Base-by-base conservation (phyloP, 2,113 vertebrate genomes). In the Cervus canadensis region DNA sequence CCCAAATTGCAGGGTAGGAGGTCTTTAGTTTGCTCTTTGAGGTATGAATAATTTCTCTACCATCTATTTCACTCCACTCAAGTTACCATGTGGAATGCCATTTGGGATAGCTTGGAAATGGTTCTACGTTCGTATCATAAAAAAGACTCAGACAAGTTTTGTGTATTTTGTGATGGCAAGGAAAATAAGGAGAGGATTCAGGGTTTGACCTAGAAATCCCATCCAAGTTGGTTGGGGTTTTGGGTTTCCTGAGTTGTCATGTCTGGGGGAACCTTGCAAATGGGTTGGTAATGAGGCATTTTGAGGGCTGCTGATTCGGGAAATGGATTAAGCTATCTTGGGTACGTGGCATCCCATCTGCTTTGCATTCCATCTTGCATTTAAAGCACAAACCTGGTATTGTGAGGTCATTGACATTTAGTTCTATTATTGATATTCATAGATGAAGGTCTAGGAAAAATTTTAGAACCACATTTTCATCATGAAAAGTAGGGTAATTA, bases 1-100 rank as follows among this genome's bases (percentile, higher is more conserved):
- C 94, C 89, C 82, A 97, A 98, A 98, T 97, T 98, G 97, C 56
- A 90, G 96, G 89, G 94, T 98, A 89, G 93, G 89, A 95, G 79
- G 71, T 81, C 87, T 97, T 92, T 64, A 86, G 94, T 81, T 95
- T 82, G 78, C 48, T 89, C 6, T 94, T 89, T 87, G 94, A 97
- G 64, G 87, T 59, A 96, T 96, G 90, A 96, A 95, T 98, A 98
- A 97, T 88, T 94, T 95, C 89, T 96, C 76, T 95, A 76, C 94
- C 84, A 85, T 97, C 59, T 84, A 89, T 91, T 97, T 94, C 43
- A 59, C n/a, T 26, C 23, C 52, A 59, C 78, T 97, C 36, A 36
- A 48, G 95, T 98, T 98, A 97, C 96, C 30, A 52, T 57, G 94
- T 87, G 93, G 95, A 88, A 97, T 96, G 57, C 14, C 79, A 84